phyloP scores from a whole-genome alignment of 2,888 invertebrate species.

The Celastrina argiolus region DNA sequence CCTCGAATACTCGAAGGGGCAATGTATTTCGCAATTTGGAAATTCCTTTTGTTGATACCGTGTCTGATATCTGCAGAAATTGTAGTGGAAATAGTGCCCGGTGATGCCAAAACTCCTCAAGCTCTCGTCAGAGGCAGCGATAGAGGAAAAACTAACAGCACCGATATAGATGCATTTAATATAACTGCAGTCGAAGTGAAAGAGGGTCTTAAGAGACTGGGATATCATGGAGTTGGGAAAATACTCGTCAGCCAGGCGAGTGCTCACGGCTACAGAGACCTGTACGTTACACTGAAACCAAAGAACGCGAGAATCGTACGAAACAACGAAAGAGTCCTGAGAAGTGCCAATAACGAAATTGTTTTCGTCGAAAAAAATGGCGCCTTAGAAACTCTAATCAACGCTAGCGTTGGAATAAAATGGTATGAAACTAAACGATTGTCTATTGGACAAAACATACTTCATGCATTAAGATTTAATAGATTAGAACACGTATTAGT shows the following conservation, averaged over 20 bases:
- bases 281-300: background rate
- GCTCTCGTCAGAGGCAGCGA: background rate
- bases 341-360: background rate
- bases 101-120: background rate
- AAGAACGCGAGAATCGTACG: background rate
- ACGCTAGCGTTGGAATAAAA: too few species aligned
- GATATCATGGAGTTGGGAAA: background rate
- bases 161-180: background rate
- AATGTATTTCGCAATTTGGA: too few species aligned
- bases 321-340: background rate
- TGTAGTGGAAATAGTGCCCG: background rate
- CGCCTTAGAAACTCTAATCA: too few species aligned
- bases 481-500: too few species aligned
- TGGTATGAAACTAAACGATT: too few species aligned
- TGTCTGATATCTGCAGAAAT: too few species aligned
- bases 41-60: too few species aligned
- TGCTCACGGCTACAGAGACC: background rate
- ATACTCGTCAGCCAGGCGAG: background rate
- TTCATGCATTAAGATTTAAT: too few species aligned
- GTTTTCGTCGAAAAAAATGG: too few species aligned
- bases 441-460: too few species aligned
- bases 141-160: background rate
- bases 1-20: too few species aligned
- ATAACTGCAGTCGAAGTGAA: background rate
- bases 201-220: background rate